Evolutionary conservation across 2,113 vertebrate genomes (phyloP).

Genomic region (Notiomystis cincta): DNA sequence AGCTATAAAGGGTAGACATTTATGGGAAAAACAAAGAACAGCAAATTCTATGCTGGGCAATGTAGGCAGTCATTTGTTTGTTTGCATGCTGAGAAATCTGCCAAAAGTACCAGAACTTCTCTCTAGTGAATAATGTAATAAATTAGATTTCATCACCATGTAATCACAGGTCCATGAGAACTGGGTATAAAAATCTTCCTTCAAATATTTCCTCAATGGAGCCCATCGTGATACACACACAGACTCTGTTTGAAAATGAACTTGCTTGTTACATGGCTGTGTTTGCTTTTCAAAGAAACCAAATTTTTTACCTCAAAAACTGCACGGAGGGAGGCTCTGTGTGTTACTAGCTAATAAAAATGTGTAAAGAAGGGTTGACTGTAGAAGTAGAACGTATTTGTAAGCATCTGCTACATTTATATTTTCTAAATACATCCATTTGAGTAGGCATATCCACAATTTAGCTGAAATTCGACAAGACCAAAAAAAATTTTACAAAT

Average conservation of each 20-base stretch:
- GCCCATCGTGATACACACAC: background rate
- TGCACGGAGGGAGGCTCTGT: background rate
- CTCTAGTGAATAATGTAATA: slow-evolving; percentile 50
- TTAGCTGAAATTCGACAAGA: background rate
- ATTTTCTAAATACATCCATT: background rate
- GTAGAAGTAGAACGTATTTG: background rate
- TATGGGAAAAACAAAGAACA: slow-evolving; percentile 17
- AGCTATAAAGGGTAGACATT: slow-evolving; percentile 6
- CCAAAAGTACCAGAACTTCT: slow-evolving; percentile 8
- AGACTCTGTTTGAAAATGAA: background rate
- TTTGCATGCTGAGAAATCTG: slow-evolving; percentile 41
- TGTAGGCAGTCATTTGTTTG: slow-evolving; percentile 25
- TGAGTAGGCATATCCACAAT: background rate
- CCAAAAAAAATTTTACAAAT: background rate
- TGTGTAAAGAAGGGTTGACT: background rate
- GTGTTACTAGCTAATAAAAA: slow-evolving; percentile 16
- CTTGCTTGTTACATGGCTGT: background rate
- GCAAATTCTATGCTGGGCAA: background rate
- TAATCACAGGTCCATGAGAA: slow-evolving; percentile 10
- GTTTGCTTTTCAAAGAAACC: background rate
- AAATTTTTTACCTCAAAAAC: background rate
- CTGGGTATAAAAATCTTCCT: background rate
- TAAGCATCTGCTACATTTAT: background rate
- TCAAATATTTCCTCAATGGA: slow-evolving; percentile 25
- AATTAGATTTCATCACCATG: slow-evolving; percentile 32